Evolutionary conservation across 1,140 invertebrate genomes (phyloP).

Genomic region (Dinothrombium tinctorium): DNA sequence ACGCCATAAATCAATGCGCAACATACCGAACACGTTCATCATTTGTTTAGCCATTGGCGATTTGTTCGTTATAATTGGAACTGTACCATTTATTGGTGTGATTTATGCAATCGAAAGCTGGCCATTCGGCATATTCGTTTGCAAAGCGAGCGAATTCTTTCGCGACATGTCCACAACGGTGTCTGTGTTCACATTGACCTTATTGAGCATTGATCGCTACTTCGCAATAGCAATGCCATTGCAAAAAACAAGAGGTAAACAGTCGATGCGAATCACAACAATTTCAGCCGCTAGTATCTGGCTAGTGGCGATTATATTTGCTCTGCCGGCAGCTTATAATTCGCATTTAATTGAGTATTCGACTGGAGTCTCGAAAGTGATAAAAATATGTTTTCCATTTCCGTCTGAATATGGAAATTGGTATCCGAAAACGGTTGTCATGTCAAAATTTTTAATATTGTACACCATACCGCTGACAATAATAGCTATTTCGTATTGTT

Average conservation of each 20-base stretch:
- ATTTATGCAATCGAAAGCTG: slow-evolving; percentile 64
- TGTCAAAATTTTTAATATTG: slow-evolving; percentile 50
- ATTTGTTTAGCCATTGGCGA: slow-evolving; percentile 52
- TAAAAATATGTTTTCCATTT: slow-evolving; percentile 51
- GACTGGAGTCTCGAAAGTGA: slow-evolving; percentile 23
- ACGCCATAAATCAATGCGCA: slow-evolving; percentile 51
- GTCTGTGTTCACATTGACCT: slow-evolving; percentile 74
- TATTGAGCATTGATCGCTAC: slow-evolving; percentile 63
- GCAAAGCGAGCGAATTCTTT: slow-evolving; percentile 56
- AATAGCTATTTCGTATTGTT: slow-evolving; percentile 57
- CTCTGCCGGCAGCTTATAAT: slow-evolving; percentile 47
- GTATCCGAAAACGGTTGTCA: slow-evolving; percentile 42
- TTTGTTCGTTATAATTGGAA: slow-evolving; percentile 43
- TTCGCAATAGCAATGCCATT: slow-evolving; percentile 54
- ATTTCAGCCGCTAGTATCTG: slow-evolving; percentile 34
- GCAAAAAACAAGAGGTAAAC: slow-evolving; percentile 35
- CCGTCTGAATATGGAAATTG: slow-evolving; percentile 37
- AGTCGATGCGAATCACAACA: slow-evolving; percentile 2
- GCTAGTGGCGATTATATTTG: slow-evolving; percentile 46
- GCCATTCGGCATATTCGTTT: slow-evolving; percentile 49
- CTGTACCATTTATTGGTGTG: slow-evolving; percentile 50
- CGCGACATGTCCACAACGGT: slow-evolving; percentile 81
- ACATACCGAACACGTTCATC: slow-evolving; percentile 74
- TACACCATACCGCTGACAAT: slow-evolving; percentile 57
- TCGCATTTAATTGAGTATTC: slow-evolving; percentile 37